phyloP scores from a whole-genome alignment of 1,140 invertebrate species.

The Archivesica marissinica region DNA sequence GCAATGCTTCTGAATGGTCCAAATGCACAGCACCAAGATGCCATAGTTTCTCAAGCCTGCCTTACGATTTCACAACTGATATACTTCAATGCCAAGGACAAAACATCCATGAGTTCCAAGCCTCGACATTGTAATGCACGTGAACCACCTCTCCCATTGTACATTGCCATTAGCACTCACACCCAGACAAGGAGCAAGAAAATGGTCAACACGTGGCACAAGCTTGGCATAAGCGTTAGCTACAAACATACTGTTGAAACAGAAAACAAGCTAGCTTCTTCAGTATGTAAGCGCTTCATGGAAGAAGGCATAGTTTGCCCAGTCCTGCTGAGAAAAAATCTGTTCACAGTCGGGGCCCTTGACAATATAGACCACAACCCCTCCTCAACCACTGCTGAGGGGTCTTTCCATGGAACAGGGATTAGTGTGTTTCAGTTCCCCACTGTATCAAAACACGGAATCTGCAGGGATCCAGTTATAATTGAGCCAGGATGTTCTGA shows the following conservation, averaged over 20 bases:
- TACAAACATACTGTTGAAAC: constrained; percentile 60
- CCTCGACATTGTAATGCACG: constrained; percentile 59
- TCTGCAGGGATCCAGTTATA: no score
- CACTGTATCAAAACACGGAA: no score
- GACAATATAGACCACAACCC: constrained; percentile 74
- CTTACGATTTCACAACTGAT: no score
- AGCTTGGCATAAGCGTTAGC: constrained; percentile 60
- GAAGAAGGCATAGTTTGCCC: constrained; percentile 62
- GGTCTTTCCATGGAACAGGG: constrained; percentile 69
- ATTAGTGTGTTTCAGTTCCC: constrained; percentile 72
- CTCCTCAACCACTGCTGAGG: constrained; percentile 55
- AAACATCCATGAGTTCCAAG: no score
- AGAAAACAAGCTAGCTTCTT: constrained; percentile 41
- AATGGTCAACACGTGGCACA: constrained; percentile 59
- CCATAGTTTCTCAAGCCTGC: no score
- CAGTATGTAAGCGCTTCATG: constrained; percentile 14
- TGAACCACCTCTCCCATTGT: constrained; percentile 65
- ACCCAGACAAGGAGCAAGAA: constrained; percentile 62
- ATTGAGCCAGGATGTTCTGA: no score
- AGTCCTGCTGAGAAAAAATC: constrained; percentile 32
- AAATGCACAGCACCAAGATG: no score
- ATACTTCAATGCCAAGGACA: no score
- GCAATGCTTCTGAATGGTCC: neutral
- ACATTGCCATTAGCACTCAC: constrained; percentile 65
- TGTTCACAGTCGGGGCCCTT: constrained; percentile 63